phyloP scores from a whole-genome alignment of 2,113 vertebrate genomes.

The Bettongia penicillata region DNA sequence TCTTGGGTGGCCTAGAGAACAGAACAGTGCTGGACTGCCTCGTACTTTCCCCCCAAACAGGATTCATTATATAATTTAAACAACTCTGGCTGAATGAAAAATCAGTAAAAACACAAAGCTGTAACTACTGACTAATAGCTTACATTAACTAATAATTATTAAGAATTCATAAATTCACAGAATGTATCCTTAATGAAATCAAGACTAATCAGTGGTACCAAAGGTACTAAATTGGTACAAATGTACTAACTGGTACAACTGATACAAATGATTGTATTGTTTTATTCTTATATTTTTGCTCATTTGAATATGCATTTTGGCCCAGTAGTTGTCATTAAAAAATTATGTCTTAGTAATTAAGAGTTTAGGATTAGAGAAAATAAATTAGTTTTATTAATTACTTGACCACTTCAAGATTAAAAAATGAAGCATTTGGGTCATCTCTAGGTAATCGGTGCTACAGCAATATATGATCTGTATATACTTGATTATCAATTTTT shows the following conservation, averaged over 20 bases:
- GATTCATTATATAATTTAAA: background rate
- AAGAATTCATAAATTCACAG: background rate
- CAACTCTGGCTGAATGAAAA: background rate
- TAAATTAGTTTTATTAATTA: background rate
- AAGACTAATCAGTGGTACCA: background rate
- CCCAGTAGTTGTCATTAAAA: background rate
- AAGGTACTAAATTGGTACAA: no score
- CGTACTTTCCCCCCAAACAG: background rate
- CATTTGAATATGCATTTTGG: no score
- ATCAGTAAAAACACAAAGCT: background rate
- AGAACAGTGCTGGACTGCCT: background rate
- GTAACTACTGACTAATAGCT: background rate
- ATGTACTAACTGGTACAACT: no score
- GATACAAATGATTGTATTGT: no score
- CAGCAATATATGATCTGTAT: background rate
- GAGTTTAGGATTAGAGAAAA: background rate
- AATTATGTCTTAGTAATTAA: background rate
- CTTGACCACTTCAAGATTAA: background rate
- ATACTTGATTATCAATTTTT: background rate
- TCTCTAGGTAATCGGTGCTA: background rate
- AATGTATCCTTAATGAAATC: background rate
- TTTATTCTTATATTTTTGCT: background rate
- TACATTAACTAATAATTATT: background rate
- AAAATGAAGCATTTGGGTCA: background rate
- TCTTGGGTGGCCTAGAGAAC: background rate